These are phyloP conservation scores for Scolopax rusticola DNA, from an alignment of 2,797 vertebrate genomes.

Conservation along the genomic window DNA sequence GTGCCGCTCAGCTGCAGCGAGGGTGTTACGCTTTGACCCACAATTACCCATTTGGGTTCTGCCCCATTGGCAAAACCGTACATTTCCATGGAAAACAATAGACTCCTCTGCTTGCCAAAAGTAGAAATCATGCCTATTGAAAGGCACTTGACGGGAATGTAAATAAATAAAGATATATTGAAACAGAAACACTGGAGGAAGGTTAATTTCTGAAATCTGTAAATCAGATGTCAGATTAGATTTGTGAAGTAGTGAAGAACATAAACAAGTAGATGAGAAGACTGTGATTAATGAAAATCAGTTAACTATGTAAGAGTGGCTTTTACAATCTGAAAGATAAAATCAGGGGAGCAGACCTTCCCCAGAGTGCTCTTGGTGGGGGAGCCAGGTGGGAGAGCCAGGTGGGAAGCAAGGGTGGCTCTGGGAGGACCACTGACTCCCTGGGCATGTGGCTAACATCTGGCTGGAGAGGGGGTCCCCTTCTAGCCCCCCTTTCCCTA, in stretches of 20 bases:
- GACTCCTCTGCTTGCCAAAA: slow-evolving; percentile 26
- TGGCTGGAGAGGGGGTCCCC: not conserved
- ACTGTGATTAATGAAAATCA: slow-evolving; percentile 64
- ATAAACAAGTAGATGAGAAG: slow-evolving; percentile 65
- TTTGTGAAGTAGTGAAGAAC: slow-evolving; percentile 37
- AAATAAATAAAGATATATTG: slow-evolving; percentile 64
- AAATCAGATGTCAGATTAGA: slow-evolving; percentile 60
- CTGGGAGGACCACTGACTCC: not conserved
- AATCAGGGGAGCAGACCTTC: not conserved
- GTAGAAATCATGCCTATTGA: slow-evolving; percentile 14
- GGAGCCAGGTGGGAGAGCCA: not conserved
- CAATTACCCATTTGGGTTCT: not conserved
- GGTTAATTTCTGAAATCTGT: slow-evolving; percentile 62
- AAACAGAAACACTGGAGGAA: slow-evolving; percentile 66
- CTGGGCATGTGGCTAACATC: not conserved
- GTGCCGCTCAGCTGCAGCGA: not conserved
- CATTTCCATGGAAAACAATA: slow-evolving; percentile 21
- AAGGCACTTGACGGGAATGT: slow-evolving; percentile 51
- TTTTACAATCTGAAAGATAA: not conserved
- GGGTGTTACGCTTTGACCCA: not conserved
- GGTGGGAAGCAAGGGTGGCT: not conserved
- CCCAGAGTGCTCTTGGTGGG: not conserved
- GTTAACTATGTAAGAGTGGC: not conserved
- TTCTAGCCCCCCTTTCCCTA: not conserved
- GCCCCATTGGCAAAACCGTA: not conserved